phyloP scores from a whole-genome alignment of 2,888 invertebrate genomes.

The Andrena bucephala region DNA sequence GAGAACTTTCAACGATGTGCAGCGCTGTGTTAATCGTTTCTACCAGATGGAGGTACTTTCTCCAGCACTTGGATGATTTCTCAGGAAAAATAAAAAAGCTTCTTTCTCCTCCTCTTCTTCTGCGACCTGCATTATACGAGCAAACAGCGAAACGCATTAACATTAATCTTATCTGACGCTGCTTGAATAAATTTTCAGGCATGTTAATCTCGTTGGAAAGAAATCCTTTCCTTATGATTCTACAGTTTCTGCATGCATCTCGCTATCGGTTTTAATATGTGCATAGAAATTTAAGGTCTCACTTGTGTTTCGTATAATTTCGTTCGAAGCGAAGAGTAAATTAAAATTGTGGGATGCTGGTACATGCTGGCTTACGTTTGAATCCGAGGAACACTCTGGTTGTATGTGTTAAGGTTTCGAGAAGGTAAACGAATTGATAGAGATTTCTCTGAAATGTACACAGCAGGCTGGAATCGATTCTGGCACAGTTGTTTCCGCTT shows the following conservation, averaged over 20 bases:
- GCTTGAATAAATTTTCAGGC: conserved; percentile 6
- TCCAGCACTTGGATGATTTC: conserved; percentile 59
- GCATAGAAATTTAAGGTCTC: neutral
- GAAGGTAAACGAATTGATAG: conserved; percentile 1
- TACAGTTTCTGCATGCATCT: neutral
- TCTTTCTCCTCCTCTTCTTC: conserved; percentile 41
- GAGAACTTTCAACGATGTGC: conserved; percentile 37
- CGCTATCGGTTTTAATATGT: neutral
- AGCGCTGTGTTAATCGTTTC: conserved; percentile 55
- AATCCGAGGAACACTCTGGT: neutral
- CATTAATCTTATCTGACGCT: neutral
- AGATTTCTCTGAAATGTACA: conserved; percentile 15
- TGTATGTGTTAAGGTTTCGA: neutral
- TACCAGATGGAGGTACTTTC: conserved; percentile 59
- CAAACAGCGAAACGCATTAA: neutral
- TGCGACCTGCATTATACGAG: neutral
- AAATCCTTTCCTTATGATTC: neutral
- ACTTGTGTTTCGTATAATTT: neutral
- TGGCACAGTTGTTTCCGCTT: conserved; percentile 71
- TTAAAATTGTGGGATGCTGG: neutral
- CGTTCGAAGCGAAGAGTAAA: too few relatives aligned
- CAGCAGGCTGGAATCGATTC: conserved; percentile 30
- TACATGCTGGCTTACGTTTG: neutral
- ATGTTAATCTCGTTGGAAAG: neutral
- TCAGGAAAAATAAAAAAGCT: conserved; percentile 45